Percentiles rank a stretch among this genome's conserved stretches.
Conservation (phyloP, 2,113 vertebrate species). For the Ptilonorhynchus violaceus region DNA sequence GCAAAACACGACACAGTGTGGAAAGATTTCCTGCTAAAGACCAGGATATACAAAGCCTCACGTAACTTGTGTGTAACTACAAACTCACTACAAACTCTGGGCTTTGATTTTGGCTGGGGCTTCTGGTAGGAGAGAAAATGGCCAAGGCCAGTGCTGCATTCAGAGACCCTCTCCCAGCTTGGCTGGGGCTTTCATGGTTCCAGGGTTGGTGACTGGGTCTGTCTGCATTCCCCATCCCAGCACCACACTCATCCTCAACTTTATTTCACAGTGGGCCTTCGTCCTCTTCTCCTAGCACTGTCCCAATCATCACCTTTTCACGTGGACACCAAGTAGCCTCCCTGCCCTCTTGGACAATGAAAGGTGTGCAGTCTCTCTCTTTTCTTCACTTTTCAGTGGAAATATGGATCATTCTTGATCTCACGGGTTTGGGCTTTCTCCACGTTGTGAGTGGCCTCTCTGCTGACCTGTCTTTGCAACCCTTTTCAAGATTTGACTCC, state of each 20-base stretch:
- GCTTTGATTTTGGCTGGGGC: background rate
- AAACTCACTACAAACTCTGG: background rate
- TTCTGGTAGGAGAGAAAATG: background rate
- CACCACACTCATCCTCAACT: background rate
- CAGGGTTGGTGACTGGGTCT: background rate
- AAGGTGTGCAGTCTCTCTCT: background rate
- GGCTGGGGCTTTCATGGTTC: accelerated
- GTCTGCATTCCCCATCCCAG: background rate
- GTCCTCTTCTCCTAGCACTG: background rate
- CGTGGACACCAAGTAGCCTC: background rate
- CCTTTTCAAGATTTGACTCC: background rate
- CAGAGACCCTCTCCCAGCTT: background rate
- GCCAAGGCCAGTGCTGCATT: background rate
- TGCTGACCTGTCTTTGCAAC: background rate
- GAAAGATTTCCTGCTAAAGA: background rate
- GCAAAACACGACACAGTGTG: background rate
- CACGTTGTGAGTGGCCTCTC: background rate
- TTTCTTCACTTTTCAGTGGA: background rate
- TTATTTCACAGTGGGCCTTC: background rate
- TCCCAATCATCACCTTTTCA: background rate
- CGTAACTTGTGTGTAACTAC: accelerated
- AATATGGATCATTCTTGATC: background rate
- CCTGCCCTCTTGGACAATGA: background rate
- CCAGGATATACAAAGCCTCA: background rate
- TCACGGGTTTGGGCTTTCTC: background rate